phyloP scores from a whole-genome alignment of 2,113 vertebrate genomes.

The Columbina picui region DNA sequence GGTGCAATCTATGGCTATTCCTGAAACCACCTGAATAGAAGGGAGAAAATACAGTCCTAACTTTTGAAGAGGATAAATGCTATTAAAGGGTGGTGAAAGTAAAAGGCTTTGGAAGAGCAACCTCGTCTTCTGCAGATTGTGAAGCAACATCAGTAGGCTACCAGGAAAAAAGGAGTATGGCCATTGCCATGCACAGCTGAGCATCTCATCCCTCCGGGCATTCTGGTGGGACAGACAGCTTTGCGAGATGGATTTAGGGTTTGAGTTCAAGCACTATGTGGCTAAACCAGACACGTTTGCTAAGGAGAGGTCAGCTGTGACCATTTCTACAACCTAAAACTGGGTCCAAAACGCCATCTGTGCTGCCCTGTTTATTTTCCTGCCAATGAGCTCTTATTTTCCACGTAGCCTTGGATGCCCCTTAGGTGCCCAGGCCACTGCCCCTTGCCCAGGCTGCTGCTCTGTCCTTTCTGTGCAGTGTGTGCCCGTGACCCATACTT shows the following conservation, averaged over 20 bases:
- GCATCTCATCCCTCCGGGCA: fast-evolving
- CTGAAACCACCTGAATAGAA: not conserved
- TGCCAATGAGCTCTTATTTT: not conserved
- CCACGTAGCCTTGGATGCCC: fast-evolving
- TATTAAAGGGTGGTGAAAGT: not conserved
- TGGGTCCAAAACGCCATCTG: not conserved
- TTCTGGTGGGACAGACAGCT: not conserved
- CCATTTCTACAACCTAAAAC: not conserved
- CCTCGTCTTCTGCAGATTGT: not conserved
- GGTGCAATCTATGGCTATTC: not conserved
- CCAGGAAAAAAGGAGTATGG: not conserved
- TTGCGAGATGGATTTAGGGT: not conserved
- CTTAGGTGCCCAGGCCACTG: not conserved
- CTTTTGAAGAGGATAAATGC: not conserved
- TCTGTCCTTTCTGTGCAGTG: not conserved
- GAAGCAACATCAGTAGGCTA: not conserved
- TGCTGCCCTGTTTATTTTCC: not conserved
- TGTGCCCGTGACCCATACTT: fast-evolving
- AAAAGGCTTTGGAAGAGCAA: not conserved
- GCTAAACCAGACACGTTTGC: not conserved
- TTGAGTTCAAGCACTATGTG: not conserved
- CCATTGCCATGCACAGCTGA: not conserved
- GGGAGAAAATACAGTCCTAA: not conserved
- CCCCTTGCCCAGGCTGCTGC: too few species aligned
- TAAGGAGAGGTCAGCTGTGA: not conserved